These are phyloP conservation scores for Chelonoidis abingdonii DNA, from an alignment of 2,113 vertebrate species.

Conservation along the genomic window DNA sequence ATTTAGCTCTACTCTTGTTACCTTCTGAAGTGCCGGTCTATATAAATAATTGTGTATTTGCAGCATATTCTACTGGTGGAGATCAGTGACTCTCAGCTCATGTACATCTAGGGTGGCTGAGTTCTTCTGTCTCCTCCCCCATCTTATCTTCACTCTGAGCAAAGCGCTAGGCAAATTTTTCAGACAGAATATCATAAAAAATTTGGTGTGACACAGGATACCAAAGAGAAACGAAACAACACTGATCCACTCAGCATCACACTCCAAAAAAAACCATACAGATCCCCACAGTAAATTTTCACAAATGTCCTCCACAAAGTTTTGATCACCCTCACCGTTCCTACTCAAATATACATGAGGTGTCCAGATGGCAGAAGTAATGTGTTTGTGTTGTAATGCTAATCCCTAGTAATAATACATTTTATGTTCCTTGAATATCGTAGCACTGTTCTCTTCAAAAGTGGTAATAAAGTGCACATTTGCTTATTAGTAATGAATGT, in stretches of 20 bases:
- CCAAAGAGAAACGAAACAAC: accelerated
- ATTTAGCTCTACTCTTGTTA: neutral
- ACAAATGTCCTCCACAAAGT: accelerated
- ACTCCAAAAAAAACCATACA: accelerated
- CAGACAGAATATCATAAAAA: accelerated
- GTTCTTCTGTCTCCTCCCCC: neutral
- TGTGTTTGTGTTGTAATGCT: neutral
- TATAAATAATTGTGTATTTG: neutral
- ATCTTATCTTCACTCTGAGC: neutral
- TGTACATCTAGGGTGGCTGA: neutral
- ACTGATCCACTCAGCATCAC: neutral
- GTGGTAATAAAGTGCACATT: slow-evolving; percentile 63
- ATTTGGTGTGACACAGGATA: accelerated
- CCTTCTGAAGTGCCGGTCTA: neutral
- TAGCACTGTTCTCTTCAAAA: slow-evolving; percentile 9
- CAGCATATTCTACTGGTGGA: neutral
- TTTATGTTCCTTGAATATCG: slow-evolving; percentile 13
- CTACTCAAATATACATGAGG: neutral
- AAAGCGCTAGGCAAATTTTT: too few species aligned
- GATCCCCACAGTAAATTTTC: neutral
- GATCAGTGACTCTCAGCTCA: neutral
- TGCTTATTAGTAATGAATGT: slow-evolving; percentile 74
- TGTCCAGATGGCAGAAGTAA: slow-evolving; percentile 26
- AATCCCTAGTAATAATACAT: neutral
- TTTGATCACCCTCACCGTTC: neutral